Conservation (phyloP, 2,888 invertebrate genomes). For the Euzetes globulus region DNA sequence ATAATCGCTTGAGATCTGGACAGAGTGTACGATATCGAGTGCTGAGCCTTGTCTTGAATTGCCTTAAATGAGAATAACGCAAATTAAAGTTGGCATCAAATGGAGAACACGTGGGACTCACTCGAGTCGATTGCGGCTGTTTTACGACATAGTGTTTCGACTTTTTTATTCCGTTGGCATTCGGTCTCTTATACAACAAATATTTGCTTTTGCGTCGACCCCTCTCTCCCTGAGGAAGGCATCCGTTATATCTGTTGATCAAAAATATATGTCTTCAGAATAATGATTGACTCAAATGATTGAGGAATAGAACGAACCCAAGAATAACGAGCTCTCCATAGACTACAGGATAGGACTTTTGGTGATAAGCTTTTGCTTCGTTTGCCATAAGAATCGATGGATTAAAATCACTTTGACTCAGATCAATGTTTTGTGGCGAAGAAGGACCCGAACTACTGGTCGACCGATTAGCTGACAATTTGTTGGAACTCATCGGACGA, state of each 20-base stretch:
- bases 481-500: neutral
- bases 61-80: constrained; percentile 55
- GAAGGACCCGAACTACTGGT: constrained; percentile 40
- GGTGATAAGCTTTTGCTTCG: neutral
- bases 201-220: constrained; percentile 91
- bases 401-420: neutral
- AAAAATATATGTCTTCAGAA: neutral
- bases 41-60: constrained; percentile 83
- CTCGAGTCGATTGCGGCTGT: constrained; percentile 79
- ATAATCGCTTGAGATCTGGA: constrained; percentile 94
- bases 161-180: constrained; percentile 84
- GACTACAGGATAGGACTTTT: constrained; percentile 24
- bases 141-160: constrained; percentile 92
- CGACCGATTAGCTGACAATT: constrained; percentile 16
- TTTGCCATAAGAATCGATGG: neutral
- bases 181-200: constrained; percentile 71
- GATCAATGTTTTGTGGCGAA: constrained; percentile 38
- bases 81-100: constrained; percentile 1
- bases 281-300: neutral
- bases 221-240: constrained; percentile 82
- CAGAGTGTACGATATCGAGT: constrained; percentile 93
- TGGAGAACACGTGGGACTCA: constrained; percentile 41
- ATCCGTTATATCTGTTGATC: constrained; percentile 76
- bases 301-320: constrained; percentile 13
- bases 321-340: constrained; percentile 35